A percentile compares a stretch with the other conserved stretches of the same genome.
phyloP scores from a whole-genome alignment of 2,113 vertebrate species.

The Enhydra lutris region DNA sequence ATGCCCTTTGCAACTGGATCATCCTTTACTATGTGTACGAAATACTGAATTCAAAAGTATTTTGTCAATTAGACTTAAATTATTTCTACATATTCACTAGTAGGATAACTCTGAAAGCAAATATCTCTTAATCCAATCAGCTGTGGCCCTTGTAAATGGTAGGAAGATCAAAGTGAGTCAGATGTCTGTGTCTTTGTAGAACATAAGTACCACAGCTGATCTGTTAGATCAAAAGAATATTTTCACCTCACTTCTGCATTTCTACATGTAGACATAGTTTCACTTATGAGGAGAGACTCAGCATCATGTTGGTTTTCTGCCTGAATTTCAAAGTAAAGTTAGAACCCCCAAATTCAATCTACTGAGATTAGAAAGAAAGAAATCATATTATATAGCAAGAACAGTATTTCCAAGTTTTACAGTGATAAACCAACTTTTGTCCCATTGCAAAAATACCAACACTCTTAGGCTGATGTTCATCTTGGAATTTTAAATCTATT shows the following conservation, averaged over 20 bases:
- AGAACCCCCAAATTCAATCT: neutral
- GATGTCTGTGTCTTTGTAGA: constrained; percentile 15
- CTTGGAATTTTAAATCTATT: neutral
- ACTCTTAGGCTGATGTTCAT: neutral
- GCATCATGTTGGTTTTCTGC: neutral
- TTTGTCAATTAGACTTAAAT: constrained; percentile 10
- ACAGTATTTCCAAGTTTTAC: neutral
- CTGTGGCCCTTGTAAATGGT: constrained; percentile 50
- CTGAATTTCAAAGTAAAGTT: neutral
- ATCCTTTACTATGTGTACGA: neutral
- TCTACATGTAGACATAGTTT: constrained; percentile 38
- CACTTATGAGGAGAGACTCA: constrained; percentile 1
- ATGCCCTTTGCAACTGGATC: neutral
- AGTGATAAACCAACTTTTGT: neutral
- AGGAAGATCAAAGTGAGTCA: constrained; percentile 64
- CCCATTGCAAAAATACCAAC: neutral
- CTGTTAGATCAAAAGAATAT: constrained; percentile 66
- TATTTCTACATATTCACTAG: neutral
- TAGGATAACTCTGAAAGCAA: constrained; percentile 26
- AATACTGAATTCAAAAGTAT: constrained; percentile 43
- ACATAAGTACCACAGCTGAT: constrained; percentile 60
- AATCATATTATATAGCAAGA: neutral
- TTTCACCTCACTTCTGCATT: constrained; percentile 40
- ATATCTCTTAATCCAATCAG: constrained; percentile 72
- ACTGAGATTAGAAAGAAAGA: neutral